Base-by-base conservation (phyloP, 2,797 vertebrate genomes). In the Chelonia mydas region DNA sequence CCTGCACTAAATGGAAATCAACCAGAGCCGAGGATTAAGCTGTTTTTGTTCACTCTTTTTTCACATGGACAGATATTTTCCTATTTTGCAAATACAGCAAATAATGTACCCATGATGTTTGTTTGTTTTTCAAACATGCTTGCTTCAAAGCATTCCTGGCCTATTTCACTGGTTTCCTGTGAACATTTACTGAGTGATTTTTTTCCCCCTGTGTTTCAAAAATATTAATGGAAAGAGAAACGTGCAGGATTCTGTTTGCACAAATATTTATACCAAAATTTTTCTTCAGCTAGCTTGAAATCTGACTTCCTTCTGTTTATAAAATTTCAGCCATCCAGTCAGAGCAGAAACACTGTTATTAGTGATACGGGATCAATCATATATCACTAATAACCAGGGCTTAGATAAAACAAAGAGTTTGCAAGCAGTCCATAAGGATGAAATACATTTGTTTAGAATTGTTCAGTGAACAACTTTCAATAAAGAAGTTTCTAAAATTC, bases 101-200 rank as follows among this genome's bases (percentile, higher is more conserved):
- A 31, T 89, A 83, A 78, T 28, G 83, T 86, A 86, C 37, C 96
- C 79, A 76, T 72, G 81, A 17, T 89, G 88, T 94, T 96, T 95
- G 87, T 93, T 55, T 94, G 96, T 94, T 94, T 90, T 93, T 95
- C 92, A 95, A 95, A 95, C 33, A 89, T 83, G 92, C 92, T 95
- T 93, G 90, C 97, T 97, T 92, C 92, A 85, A 77, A 95, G 83
- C 0, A 0, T 94, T 95, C 93, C 91, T 96, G 94, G 94, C 96
- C 96, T 96, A 93, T 94, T 97, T 97, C 94, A 54, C 90, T 47
- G 12, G 47, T 91, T 50, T 6, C 74, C 55, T 86, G 51, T 83
- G 94, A 96, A 68, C 68, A 47, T 51, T 90, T 65, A 93, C 3
- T 89, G 72, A 77, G 82, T 68, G 78, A 57, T 33, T 17, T 13